These are phyloP conservation scores for Tanytarsus gracilentus DNA, from an alignment of 2,888 invertebrate genomes.

Conservation along the genomic window DNA sequence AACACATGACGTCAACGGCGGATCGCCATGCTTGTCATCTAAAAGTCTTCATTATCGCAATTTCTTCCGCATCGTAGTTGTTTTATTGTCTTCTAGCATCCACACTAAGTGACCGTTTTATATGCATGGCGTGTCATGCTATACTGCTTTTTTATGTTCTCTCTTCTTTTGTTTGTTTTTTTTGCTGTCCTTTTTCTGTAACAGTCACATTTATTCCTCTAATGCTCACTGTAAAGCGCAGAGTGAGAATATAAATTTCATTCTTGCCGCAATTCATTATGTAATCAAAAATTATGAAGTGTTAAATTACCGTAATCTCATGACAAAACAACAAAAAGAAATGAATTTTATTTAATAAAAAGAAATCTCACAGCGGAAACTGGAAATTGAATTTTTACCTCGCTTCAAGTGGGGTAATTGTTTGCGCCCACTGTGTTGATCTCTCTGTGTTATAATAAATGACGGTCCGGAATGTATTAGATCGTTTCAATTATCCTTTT, in stretches of 20 bases:
- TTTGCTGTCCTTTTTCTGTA: not conserved
- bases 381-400: conserved; percentile 24
- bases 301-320: conserved; percentile 25
- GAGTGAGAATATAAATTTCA: too few relatives aligned
- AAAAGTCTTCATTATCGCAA: not conserved
- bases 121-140: conserved; percentile 24
- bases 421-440: not conserved
- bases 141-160: conserved; percentile 17
- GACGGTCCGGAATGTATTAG: conserved; percentile 23
- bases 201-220: too few relatives aligned
- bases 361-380: not conserved
- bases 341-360: conserved; percentile 27
- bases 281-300: conserved; percentile 25
- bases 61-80: not conserved
- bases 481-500: conserved; percentile 25
- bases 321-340: conserved; percentile 15
- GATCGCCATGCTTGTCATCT: not conserved
- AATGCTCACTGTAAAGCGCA: too few relatives aligned
- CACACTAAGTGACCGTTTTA: conserved; percentile 14
- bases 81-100: conserved; percentile 8
- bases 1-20: not conserved
- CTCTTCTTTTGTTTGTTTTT: conserved; percentile 5
- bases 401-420: not conserved
- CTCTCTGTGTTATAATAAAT: conserved; percentile 15
- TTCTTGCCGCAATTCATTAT: conserved; percentile 18